Percentiles rank a stretch among this genome's conserved stretches.
Conservation (phyloP, 2,113 vertebrate species). For the Macheiramphus alcinus region DNA sequence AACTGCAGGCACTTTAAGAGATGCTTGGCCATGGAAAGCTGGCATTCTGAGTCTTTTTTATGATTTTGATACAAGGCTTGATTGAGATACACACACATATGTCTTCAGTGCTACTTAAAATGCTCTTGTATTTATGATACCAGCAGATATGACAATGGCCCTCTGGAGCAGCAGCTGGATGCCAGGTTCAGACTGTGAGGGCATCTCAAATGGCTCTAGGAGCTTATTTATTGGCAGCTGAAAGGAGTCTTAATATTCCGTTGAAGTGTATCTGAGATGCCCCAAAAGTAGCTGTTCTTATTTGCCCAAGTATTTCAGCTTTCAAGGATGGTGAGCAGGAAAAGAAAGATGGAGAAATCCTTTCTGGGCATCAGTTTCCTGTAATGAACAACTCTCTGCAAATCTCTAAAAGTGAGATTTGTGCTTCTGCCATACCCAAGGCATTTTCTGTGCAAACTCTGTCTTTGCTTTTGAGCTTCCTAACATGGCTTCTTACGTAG, state of each 20-base stretch:
- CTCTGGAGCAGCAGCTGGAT: background rate
- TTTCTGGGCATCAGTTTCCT: background rate
- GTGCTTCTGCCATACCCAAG: background rate
- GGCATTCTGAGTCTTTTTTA: background rate
- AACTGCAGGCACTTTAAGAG: background rate
- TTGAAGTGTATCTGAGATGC: background rate
- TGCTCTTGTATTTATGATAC: background rate
- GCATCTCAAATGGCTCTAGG: background rate
- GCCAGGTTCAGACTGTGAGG: background rate
- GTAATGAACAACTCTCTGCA: background rate
- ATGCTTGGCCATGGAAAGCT: background rate
- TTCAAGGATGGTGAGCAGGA: background rate
- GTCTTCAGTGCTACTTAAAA: background rate
- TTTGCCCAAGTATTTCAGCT: background rate
- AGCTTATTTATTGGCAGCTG: background rate
- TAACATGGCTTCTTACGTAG: background rate
- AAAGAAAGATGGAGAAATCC: background rate
- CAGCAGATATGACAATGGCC: background rate
- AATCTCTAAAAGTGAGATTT: background rate
- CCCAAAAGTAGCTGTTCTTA: background rate
- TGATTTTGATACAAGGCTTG: background rate
- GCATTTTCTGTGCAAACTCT: background rate
- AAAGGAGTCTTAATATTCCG: background rate
- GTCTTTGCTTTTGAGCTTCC: background rate
- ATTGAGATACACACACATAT: background rate